These are phyloP conservation scores for Pristionchus pacificus DNA, from an alignment of 1,140 invertebrate species.

Conservation along the genomic window DNA sequence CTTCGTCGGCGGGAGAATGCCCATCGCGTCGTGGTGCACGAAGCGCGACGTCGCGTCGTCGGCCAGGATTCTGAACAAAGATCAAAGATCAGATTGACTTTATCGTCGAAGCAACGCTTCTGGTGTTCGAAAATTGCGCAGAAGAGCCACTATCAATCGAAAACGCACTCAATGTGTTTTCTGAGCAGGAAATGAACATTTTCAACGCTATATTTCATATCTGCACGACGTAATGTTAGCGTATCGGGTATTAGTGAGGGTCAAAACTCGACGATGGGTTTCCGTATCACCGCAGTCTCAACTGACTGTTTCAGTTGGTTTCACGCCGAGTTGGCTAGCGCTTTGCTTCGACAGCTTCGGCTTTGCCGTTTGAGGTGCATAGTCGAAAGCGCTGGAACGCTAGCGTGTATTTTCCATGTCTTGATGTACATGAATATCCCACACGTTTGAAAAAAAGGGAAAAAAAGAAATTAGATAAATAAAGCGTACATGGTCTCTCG, in stretches of 20 bases:
- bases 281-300: too few species aligned
- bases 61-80: slow-evolving; percentile 24
- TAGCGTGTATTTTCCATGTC: too few species aligned
- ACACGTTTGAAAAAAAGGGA: too few species aligned
- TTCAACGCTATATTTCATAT: slow-evolving; percentile 21
- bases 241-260: background rate
- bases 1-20: slow-evolving; percentile 25
- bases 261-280: slow-evolving; percentile 13
- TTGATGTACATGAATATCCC: too few species aligned
- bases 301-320: too few species aligned
- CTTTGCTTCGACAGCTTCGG: too few species aligned
- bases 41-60: slow-evolving; percentile 36
- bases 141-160: background rate
- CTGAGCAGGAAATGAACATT: slow-evolving; percentile 14
- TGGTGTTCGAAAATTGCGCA: slow-evolving; percentile 3
- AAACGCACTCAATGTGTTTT: slow-evolving; percentile 30
- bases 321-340: too few species aligned
- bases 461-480: too few species aligned
- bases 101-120: slow-evolving; percentile 4
- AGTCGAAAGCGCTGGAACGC: too few species aligned
- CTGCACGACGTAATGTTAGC: background rate
- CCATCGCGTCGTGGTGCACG: slow-evolving; percentile 40
- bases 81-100: background rate
- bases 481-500: too few species aligned
- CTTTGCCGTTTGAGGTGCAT: too few species aligned